A percentile compares a stretch with the other conserved stretches of the same genome.
Conservation (phyloP, 2,113 vertebrate species). For the Mormyrus lacerda region DNA sequence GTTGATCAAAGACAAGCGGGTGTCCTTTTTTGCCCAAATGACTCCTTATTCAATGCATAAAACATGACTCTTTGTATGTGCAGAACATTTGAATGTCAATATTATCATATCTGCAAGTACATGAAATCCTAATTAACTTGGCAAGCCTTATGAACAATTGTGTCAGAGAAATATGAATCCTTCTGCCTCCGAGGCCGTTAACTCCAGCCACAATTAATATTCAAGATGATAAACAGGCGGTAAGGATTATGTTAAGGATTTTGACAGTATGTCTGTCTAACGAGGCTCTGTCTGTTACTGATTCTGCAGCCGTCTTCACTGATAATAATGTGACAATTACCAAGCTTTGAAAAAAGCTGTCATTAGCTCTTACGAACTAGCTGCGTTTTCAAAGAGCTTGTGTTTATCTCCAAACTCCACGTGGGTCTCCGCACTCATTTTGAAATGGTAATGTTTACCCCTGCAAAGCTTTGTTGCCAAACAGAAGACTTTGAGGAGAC, state of each 20-base stretch:
- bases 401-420: background rate
- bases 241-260: background rate
- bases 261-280: background rate
- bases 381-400: background rate
- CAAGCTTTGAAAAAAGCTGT: background rate
- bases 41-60: background rate
- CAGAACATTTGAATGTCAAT: background rate
- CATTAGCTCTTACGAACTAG: slow-evolving; percentile 2
- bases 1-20: background rate
- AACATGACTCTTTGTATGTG: background rate
- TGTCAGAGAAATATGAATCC: background rate
- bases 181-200: background rate
- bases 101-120: background rate
- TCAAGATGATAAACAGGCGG: background rate
- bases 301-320: background rate
- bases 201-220: background rate
- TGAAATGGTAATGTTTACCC: background rate
- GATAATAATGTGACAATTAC: background rate
- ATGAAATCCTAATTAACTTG: background rate
- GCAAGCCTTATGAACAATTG: background rate
- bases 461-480: background rate
- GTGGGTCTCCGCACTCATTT: background rate
- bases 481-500: background rate
- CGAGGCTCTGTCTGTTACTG: background rate
- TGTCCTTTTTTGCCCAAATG: background rate